phyloP scores from a whole-genome alignment of 2,888 invertebrate genomes.

The Drosophila flavopinicola region DNA sequence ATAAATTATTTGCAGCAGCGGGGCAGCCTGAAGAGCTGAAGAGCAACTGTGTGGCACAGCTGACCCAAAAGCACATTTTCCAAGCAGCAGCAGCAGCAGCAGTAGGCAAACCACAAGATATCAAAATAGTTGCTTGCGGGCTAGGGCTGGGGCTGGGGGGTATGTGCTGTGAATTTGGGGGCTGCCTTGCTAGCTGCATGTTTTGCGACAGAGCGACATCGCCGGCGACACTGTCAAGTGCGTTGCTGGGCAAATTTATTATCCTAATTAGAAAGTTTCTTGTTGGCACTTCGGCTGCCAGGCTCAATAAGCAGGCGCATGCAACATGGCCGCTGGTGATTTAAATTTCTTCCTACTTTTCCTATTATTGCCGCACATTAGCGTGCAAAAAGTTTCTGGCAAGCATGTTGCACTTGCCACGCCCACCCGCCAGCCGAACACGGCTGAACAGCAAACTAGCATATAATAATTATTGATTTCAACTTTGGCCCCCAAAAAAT shows the following conservation, averaged over 20 bases:
- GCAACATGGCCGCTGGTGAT: conserved; percentile 68
- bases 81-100: conserved; percentile 45
- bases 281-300: conserved; percentile 69
- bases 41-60: conserved; percentile 48
- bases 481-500: conserved; percentile 49
- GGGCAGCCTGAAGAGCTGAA: conserved; percentile 9
- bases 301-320: conserved; percentile 44
- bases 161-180: neutral
- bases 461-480: conserved; percentile 77
- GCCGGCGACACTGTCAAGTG: conserved; percentile 71
- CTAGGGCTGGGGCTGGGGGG: neutral
- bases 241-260: conserved; percentile 80
- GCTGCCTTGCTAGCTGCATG: conserved; percentile 45
- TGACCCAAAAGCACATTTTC: conserved; percentile 83
- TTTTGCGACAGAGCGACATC: conserved; percentile 55
- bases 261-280: conserved; percentile 82
- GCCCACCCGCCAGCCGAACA: conserved; percentile 5
- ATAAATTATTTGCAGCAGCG: conserved; percentile 74
- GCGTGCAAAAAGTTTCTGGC: conserved; percentile 73
- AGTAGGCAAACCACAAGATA: conserved; percentile 66
- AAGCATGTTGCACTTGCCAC: conserved; percentile 72
- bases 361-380: conserved; percentile 72
- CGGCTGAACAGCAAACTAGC: conserved; percentile 49
- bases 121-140: conserved; percentile 49
- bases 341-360: conserved; percentile 51